A percentile compares a stretch with the other conserved stretches of the same genome.
phyloP scores from a whole-genome alignment of 2,797 vertebrate genomes.

The Apogon hyalosoma region DNA sequence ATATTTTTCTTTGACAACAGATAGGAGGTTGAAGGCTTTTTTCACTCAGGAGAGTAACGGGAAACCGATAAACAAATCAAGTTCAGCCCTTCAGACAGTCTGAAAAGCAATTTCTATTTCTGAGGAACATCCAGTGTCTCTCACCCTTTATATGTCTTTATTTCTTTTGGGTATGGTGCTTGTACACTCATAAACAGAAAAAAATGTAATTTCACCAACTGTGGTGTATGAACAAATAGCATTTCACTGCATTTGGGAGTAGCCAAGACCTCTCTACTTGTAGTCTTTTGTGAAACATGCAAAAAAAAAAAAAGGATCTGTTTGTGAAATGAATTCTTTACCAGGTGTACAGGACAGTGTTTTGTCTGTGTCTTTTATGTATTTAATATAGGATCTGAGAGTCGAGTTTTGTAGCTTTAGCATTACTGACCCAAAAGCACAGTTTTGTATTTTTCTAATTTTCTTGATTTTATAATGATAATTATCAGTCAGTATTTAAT shows the following conservation, averaged over 20 bases:
- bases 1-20: slow-evolving; percentile 62
- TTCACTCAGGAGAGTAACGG: slow-evolving; percentile 53
- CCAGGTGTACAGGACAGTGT: too few species aligned
- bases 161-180: slow-evolving; percentile 9
- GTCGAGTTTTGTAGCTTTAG: slow-evolving; percentile 33
- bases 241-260: slow-evolving; percentile 7
- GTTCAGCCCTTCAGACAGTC: slow-evolving; percentile 32
- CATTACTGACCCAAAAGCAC: slow-evolving; percentile 54
- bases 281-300: not conserved
- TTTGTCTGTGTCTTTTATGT: not conserved
- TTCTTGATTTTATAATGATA: slow-evolving; percentile 64
- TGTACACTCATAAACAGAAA: slow-evolving; percentile 27
- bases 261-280: too few species aligned
- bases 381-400: slow-evolving; percentile 8
- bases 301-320: not conserved
- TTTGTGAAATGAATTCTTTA: not conserved
- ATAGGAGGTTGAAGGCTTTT: slow-evolving; percentile 51
- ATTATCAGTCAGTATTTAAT: slow-evolving; percentile 69
- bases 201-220: slow-evolving; percentile 8
- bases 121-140: slow-evolving; percentile 30
- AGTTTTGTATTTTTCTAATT: slow-evolving; percentile 61
- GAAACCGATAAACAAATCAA: slow-evolving; percentile 67
- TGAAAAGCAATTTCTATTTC: slow-evolving; percentile 52
- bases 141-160: slow-evolving; percentile 13
- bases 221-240: not conserved